Conservation (phyloP, 2,888 invertebrate genomes). For the Strigamia crassipes region DNA sequence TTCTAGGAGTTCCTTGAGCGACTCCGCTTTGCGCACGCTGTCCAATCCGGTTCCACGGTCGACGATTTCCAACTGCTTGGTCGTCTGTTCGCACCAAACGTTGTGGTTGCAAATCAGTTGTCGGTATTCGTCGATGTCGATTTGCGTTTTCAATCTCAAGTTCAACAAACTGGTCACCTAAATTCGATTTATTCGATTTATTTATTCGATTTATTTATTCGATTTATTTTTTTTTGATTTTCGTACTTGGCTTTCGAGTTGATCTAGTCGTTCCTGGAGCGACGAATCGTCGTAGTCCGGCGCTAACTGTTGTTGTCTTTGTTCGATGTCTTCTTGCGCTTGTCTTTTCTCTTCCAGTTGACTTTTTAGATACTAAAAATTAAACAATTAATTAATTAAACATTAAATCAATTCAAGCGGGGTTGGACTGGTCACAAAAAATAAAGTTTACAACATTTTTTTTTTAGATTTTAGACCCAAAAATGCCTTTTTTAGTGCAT, state of each 20-base stretch:
- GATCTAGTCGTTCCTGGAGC: slow-evolving; percentile 50
- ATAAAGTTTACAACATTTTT: slow-evolving; percentile 44
- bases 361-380: slow-evolving; percentile 75
- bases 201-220: too few relatives aligned
- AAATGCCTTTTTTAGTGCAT: too few relatives aligned
- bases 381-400: not conserved
- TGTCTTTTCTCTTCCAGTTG: slow-evolving; percentile 78
- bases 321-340: slow-evolving; percentile 64
- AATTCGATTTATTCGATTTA: too few relatives aligned
- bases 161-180: slow-evolving; percentile 72
- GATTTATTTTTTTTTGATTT: not conserved
- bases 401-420: not conserved
- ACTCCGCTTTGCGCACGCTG: slow-evolving; percentile 77
- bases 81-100: slow-evolving; percentile 78
- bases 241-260: slow-evolving; percentile 50
- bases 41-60: slow-evolving; percentile 83
- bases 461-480: too few relatives aligned
- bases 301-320: slow-evolving; percentile 51
- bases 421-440: not conserved
- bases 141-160: slow-evolving; percentile 75
- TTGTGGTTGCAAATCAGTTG: slow-evolving; percentile 76
- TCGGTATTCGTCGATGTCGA: slow-evolving; percentile 77
- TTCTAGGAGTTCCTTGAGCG: slow-evolving; percentile 62
- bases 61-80: slow-evolving; percentile 78
- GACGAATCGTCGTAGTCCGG: slow-evolving; percentile 50